Percentiles rank a stretch among this genome's conserved stretches.
Evolutionary conservation across 2,113 vertebrate species (phyloP).

Genomic region (Taxidea taxus): DNA sequence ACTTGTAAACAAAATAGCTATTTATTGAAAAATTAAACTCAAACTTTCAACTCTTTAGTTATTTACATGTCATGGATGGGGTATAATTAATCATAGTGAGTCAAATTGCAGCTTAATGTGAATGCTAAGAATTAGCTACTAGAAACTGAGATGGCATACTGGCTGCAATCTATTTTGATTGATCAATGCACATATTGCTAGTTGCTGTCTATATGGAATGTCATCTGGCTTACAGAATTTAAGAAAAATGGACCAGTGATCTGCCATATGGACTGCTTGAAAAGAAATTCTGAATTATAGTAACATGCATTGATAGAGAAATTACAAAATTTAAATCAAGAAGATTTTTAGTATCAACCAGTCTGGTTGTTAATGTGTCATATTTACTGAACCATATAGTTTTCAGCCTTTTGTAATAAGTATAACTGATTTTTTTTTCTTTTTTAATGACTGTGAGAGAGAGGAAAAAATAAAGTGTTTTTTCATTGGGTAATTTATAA

Average conservation of each 20-base stretch:
- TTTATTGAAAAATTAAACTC: background rate
- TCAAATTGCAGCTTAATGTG: background rate
- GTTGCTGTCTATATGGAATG: background rate
- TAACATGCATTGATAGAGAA: background rate
- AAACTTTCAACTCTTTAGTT: background rate
- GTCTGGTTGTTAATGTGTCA: background rate
- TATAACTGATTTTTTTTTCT: background rate
- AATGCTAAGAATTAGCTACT: background rate
- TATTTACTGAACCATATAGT: background rate
- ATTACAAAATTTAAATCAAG: background rate
- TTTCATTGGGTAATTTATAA: background rate
- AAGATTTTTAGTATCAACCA: background rate
- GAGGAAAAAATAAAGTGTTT: background rate
- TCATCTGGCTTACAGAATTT: background rate
- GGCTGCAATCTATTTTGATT: background rate
- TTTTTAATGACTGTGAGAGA: background rate
- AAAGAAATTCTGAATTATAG: background rate
- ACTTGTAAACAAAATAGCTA: background rate
- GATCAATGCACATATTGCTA: background rate
- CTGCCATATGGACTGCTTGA: background rate
- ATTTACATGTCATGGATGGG: background rate
- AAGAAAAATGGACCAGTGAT: background rate
- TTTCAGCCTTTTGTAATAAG: background rate
- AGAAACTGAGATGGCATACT: background rate
- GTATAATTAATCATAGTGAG: background rate